Percentiles rank a stretch among this genome's conserved stretches.
Evolutionary conservation across 2,797 vertebrate genomes (phyloP).

Genomic region (Perodicticus potto): DNA sequence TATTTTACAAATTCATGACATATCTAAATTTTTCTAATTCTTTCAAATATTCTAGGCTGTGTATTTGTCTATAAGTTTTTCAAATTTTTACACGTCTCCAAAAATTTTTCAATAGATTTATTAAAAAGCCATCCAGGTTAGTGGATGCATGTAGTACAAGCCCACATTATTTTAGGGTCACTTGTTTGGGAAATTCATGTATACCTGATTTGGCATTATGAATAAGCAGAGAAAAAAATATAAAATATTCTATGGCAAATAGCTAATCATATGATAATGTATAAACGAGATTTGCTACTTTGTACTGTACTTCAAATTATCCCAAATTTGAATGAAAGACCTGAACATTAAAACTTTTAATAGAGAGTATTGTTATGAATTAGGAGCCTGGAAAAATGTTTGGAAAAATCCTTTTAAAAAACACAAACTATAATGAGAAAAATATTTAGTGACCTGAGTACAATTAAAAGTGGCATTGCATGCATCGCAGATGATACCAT

Average conservation of each 20-base stretch:
- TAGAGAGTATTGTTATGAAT: background rate
- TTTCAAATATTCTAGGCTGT: background rate
- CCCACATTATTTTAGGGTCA: background rate
- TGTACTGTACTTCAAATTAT: background rate
- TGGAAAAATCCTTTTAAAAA: background rate
- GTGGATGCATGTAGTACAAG: background rate
- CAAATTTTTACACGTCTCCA: background rate
- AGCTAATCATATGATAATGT: background rate
- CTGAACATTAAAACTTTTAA: background rate
- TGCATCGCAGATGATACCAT: background rate
- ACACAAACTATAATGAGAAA: background rate
- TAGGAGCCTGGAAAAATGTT: background rate
- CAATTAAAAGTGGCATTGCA: background rate
- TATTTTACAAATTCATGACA: background rate
- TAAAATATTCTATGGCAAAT: background rate
- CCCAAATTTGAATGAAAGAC: background rate
- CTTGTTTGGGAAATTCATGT: background rate
- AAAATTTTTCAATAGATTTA: background rate
- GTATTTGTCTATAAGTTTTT: background rate
- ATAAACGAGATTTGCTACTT: background rate
- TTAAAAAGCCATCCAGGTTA: background rate
- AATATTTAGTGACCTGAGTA: background rate
- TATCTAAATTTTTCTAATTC: background rate
- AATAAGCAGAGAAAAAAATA: background rate
- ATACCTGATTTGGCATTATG: background rate